Evolutionary conservation across 2,888 invertebrate species (phyloP), one percentile per base, ranked within the genome.

Genomic region (Graphium colonna): DNA sequence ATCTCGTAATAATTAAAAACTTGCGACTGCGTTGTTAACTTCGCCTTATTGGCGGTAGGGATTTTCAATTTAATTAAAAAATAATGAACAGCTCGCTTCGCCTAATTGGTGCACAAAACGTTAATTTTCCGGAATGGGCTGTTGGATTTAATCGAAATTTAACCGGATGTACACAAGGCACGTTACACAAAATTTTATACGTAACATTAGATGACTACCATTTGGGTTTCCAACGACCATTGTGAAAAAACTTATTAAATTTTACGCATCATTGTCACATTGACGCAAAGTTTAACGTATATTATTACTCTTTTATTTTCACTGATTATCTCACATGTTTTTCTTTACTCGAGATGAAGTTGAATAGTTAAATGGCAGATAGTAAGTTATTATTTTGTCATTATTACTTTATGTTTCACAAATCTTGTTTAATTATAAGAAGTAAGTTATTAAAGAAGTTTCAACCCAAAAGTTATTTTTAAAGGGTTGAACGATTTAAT

Each of bases 21-120:
- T 43, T 21, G 40, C 38, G 21, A 28, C 28, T 52, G n/a, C 33
- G 18, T 49, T 36, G 36, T 36, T 36, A 44, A 52, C 52, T 48
- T 13, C 16, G 42, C 51, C 18, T 40, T 40, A 55, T 26, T 48
- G 46, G 55, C 53, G 52, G 55, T 54, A 56, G 55, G 40, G 58
- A 54, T 52, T 65, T 61, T 60, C 4, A 62, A 67, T 71, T 68
- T 64, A 69, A 69, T 71, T 67, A 67, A 68, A 68, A 69, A 69
- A 65, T 65, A 67, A 71, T 65, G 61, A 60, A 52, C 52, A 40
- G 54, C 57, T 57, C 36, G 36, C 47, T 36, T 21, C 47, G 46
- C 47, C 42, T 47, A 47, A 52, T 52, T 47, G 41, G 46, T 46
- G 47, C 47, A 52, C 52, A 47, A 52, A 47, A 52, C 52, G 52